A percentile compares a stretch with the other conserved stretches of the same genome.
Evolutionary conservation across 2,113 vertebrate genomes (phyloP).

Genomic region (Lucifuga dentata): DNA sequence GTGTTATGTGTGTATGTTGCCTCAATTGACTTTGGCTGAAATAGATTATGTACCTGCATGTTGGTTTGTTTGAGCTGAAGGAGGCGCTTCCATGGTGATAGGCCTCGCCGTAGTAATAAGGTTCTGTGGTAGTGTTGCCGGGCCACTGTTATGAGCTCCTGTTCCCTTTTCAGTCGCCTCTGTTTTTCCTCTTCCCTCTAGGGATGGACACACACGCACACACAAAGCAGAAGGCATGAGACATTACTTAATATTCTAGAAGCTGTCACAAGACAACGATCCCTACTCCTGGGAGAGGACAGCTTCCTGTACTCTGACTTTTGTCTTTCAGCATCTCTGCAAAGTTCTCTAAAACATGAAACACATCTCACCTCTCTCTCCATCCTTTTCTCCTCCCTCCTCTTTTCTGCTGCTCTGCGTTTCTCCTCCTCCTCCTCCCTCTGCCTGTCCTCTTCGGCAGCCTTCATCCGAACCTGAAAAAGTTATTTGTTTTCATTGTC

Average conservation of each 20-base stretch:
- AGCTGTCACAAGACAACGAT: not conserved
- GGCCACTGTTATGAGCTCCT: constrained; percentile 82
- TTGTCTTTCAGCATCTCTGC: not conserved
- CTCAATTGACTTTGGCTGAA: constrained; percentile 1
- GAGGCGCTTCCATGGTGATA: constrained; percentile 90
- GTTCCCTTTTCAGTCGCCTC: constrained; percentile 80
- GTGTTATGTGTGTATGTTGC: not conserved
- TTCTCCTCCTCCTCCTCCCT: constrained; percentile 88
- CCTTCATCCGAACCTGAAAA: constrained; percentile 87
- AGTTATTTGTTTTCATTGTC: not conserved
- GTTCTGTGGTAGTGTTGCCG: constrained; percentile 83
- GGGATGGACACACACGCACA: constrained; percentile 8
- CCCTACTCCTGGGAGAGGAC: not conserved
- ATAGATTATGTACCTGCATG: constrained; percentile 77
- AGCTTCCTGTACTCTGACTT: constrained; percentile 9
- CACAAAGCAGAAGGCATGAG: constrained; percentile 1
- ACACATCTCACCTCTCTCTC: constrained; percentile 84
- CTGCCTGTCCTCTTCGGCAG: constrained; percentile 85
- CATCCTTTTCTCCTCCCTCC: constrained; percentile 85
- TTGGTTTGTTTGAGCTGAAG: constrained; percentile 80
- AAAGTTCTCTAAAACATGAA: constrained; percentile 26
- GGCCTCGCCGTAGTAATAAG: constrained; percentile 84
- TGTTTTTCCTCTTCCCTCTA: constrained; percentile 91
- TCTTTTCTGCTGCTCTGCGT: constrained; percentile 79
- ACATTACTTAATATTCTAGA: constrained; percentile 11